Conservation (phyloP, 1,140 invertebrate species). For the Drosophila sp. region DNA sequence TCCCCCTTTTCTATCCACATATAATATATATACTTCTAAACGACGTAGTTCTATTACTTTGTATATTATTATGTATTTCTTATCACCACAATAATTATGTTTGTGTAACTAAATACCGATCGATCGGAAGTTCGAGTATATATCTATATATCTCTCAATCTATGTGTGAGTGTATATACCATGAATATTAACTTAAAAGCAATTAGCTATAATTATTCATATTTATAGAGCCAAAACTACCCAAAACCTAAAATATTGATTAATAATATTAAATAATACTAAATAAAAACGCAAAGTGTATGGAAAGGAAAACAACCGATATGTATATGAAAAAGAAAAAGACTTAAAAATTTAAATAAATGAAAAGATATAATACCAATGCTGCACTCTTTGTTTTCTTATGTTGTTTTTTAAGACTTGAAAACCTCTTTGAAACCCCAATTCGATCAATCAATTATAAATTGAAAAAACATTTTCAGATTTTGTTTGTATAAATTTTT, state of each 20-base stretch:
- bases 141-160: conserved; percentile 6
- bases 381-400: not conserved
- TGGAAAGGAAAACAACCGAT: conserved; percentile 53
- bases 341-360: conserved; percentile 83
- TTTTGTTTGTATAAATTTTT: conserved; percentile 48
- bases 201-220: conserved; percentile 81
- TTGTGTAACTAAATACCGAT: conserved; percentile 55
- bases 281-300: conserved; percentile 52
- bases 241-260: conserved; percentile 79
- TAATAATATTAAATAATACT: conserved; percentile 43
- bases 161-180: conserved; percentile 61
- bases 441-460: no score
- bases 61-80: conserved; percentile 62
- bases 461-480: not conserved
- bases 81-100: conserved; percentile 48
- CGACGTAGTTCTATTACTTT: conserved; percentile 60
- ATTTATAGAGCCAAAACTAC: conserved; percentile 83
- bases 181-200: conserved; percentile 81
- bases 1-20: conserved; percentile 43
- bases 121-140: conserved; percentile 35
- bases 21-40: conserved; percentile 45
- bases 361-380: conserved; percentile 79
- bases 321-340: conserved; percentile 78
- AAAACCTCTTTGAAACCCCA: not conserved
- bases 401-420: not conserved